phyloP scores from a whole-genome alignment of 2,113 vertebrate species.

The Alligator sinensis region DNA sequence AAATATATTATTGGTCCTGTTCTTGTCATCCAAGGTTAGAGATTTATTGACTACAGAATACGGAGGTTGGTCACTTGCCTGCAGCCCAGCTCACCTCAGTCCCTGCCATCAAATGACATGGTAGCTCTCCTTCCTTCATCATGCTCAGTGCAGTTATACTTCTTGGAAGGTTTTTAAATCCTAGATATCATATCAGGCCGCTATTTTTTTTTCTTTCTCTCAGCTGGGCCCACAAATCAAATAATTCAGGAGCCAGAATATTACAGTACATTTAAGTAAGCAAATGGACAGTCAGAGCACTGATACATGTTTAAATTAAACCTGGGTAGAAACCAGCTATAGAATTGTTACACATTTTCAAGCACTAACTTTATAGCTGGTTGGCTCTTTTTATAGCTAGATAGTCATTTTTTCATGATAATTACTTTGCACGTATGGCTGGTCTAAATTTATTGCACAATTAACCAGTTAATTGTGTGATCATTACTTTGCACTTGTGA shows the following conservation, averaged over 20 bases:
- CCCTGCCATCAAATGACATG: background rate
- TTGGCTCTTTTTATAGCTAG: no score
- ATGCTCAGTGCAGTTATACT: background rate
- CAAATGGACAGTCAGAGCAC: background rate
- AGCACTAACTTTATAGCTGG: no score
- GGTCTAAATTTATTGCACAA: no score
- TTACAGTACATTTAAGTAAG: background rate
- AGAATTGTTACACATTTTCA: no score
- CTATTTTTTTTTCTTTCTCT: background rate
- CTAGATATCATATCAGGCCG: background rate
- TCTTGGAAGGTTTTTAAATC: background rate
- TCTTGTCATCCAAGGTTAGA: background rate
- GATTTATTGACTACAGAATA: background rate
- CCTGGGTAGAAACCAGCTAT: no score
- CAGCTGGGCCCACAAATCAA: background rate
- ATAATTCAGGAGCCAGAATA: background rate
- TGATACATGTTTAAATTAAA: no score
- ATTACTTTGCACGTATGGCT: no score
- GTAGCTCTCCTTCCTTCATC: background rate
- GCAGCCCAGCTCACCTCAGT: background rate
- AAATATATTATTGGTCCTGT: background rate
- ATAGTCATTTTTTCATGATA: no score
- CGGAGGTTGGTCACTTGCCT: background rate
- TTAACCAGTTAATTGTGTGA: no score
- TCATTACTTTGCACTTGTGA: no score